Base-by-base conservation (phyloP, 2,113 vertebrate genomes). In the Hydropotes inermis region DNA sequence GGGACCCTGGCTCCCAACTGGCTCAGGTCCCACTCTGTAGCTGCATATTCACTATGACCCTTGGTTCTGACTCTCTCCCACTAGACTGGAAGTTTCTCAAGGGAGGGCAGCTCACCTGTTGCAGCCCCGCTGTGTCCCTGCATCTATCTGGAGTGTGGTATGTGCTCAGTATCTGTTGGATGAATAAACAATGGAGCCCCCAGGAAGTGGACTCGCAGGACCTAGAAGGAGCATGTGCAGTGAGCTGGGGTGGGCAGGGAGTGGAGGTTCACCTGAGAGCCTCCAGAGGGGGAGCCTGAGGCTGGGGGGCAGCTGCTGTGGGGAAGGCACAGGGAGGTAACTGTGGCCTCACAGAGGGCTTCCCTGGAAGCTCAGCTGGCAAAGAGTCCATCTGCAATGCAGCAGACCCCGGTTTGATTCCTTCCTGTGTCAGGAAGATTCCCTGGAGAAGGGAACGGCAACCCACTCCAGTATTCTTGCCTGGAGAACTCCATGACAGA, bases 181-280 rank as follows among this genome's bases (percentile, higher is more conserved):
- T 4, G 60, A 89, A 60, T 3, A 60, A 43, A 2, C 0, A 25
- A 14, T 17, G 0, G 3, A 45, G 16, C 13, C 3, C 7, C 13
- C 6, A 0, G 28, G 27, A 79, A 33, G 21, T 2, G 1, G 10
- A 57, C 27, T 28, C 5, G 25, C 0, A 27, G 52, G 4, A 27
- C 47, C 15, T 9, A 54, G 61, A 33, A 33, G 13, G 9, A 47
- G 1, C 19, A 5, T 13, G 33, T 87, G 21, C 13, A 19, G 43
- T n/a, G 14, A 17, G 23, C 1, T 16, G 28, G 33, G 55, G 43
- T 47, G n/a, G 33, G 2, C 0, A 6, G 5, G 7, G 43, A n/a
- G 15, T 12, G 5, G 15, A 43, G 61, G 3, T 4, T 1, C 23
- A 5, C 43, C 33, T 2, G 43, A 61, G 79, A 57, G 43, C 0